Percentiles rank a stretch among this genome's conserved stretches.
Conservation (phyloP, 2,113 vertebrate genomes). For the Eretmochelys imbricata region DNA sequence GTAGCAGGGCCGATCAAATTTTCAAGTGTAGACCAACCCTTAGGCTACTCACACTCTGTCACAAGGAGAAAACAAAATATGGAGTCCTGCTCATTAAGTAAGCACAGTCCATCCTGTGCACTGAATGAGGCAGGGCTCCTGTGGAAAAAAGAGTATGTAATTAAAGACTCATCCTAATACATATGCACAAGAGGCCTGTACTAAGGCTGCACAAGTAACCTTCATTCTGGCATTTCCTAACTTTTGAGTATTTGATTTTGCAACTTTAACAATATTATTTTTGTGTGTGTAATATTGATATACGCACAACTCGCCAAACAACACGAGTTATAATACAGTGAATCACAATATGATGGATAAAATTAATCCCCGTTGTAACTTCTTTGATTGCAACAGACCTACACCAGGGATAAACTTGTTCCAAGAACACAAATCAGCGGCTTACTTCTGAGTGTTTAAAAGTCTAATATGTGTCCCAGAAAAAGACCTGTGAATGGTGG, state of each 20-base stretch:
- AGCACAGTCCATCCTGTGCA: background rate
- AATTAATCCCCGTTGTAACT: background rate
- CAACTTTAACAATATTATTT: background rate
- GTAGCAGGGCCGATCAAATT: background rate
- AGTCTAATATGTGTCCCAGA: background rate
- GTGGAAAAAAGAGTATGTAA: background rate
- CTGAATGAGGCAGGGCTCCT: slow-evolving; percentile 11
- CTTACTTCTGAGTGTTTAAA: background rate
- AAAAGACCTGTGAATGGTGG: background rate
- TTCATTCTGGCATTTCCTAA: background rate
- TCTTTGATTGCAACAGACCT: background rate
- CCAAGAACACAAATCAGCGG: background rate
- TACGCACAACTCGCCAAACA: background rate
- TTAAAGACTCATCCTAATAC: background rate
- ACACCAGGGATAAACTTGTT: background rate
- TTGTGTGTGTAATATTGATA: background rate
- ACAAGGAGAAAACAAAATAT: background rate
- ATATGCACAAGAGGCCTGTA: background rate
- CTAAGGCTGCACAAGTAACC: background rate
- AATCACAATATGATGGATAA: background rate
- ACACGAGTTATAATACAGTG: background rate
- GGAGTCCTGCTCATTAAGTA: background rate
- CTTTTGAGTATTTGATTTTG: background rate
- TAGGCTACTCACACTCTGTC: background rate
- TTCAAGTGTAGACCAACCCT: background rate